phyloP scores from a whole-genome alignment of 1,140 invertebrate species.

The Drosophila ironensis region DNA sequence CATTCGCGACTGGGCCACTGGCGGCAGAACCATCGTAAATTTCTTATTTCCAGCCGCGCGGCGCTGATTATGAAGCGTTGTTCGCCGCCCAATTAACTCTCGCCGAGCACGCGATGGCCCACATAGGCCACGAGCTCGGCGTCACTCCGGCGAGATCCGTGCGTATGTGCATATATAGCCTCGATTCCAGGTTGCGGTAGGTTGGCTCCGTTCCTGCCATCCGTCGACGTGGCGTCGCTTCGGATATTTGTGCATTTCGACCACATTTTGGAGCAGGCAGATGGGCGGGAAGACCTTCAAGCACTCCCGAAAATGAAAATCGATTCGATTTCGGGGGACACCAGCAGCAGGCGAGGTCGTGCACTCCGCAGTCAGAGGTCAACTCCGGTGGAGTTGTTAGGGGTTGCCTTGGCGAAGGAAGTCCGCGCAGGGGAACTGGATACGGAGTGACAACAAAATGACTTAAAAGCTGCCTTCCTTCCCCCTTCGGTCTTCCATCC shows the following conservation, averaged over 20 bases:
- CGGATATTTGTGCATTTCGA: constrained; percentile 31
- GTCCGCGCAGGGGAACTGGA: too few species aligned
- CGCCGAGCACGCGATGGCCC: constrained; percentile 63
- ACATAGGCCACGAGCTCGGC: constrained; percentile 29
- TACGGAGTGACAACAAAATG: too few species aligned
- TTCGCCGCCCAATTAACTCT: constrained; percentile 67
- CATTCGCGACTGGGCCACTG: constrained; percentile 42
- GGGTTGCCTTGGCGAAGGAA: constrained; percentile 22
- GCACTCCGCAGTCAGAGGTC: constrained; percentile 56
- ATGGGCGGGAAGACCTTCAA: constrained; percentile 21
- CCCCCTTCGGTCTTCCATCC: not conserved
- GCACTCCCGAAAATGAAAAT: constrained; percentile 41
- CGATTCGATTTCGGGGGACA: constrained; percentile 47
- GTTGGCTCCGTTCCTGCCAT: constrained; percentile 10
- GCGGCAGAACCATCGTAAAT: constrained; percentile 56
- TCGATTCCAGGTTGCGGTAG: constrained; percentile 31
- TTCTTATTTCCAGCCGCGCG: constrained; percentile 42
- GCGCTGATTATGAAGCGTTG: constrained; percentile 71
- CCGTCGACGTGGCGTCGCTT: constrained; percentile 3
- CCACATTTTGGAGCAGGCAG: not conserved
- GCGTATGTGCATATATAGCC: constrained; percentile 12
- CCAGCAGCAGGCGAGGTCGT: constrained; percentile 36
- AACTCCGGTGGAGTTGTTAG: constrained; percentile 42
- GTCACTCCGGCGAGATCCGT: not conserved
- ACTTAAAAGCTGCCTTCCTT: too few species aligned